Percentiles rank a stretch among this genome's conserved stretches.
phyloP scores from a whole-genome alignment of 2,113 vertebrate genomes.

The Saguinus midas region DNA sequence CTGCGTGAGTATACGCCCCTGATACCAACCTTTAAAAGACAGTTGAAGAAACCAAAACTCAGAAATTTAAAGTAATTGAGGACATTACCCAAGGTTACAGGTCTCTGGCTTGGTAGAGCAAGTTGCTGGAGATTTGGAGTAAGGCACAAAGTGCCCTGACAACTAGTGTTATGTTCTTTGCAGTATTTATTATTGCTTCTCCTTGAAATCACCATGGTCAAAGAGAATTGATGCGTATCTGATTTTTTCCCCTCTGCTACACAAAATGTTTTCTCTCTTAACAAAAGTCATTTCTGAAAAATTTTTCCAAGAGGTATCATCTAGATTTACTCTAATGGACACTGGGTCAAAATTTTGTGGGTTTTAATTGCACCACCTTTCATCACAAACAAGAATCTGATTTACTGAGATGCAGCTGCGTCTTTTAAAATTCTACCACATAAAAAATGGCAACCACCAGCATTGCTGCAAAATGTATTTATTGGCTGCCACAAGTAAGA shows the following conservation, averaged over 20 bases:
- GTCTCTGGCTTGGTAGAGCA: not conserved
- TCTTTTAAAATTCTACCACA: slow-evolving; percentile 21
- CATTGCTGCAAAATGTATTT: slow-evolving; percentile 10
- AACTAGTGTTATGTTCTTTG: not conserved
- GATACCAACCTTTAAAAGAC: not conserved
- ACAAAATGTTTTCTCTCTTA: not conserved
- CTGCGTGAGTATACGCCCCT: not conserved
- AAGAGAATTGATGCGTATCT: not conserved
- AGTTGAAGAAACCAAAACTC: not conserved
- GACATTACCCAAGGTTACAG: not conserved
- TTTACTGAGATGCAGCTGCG: not conserved
- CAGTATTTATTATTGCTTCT: not conserved
- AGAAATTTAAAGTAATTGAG: not conserved
- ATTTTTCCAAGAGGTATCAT: not conserved
- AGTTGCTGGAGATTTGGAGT: not conserved
- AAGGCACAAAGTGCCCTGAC: not conserved
- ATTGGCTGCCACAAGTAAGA: not conserved
- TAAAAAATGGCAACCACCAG: not conserved
- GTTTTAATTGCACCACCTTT: not conserved
- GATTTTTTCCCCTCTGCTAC: not conserved
- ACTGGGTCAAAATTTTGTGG: not conserved
- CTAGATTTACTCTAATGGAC: not conserved
- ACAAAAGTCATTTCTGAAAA: not conserved
- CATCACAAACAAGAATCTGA: not conserved
- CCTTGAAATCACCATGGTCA: not conserved